Evolutionary conservation across 1,140 invertebrate species (phyloP).

Genomic region (Aphidius ervi): DNA sequence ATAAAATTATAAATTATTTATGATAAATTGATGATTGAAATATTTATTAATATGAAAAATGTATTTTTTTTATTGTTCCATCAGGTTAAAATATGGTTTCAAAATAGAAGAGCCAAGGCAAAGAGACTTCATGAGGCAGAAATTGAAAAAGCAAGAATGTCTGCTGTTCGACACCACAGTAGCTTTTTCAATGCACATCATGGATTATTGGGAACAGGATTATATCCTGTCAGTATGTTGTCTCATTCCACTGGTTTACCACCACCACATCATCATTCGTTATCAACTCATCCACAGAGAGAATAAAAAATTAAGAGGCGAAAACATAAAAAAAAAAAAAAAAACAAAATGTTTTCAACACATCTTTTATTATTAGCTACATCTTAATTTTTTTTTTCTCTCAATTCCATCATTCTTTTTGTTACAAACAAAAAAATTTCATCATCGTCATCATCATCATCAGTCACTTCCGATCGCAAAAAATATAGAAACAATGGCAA

Average conservation of each 20-base stretch:
- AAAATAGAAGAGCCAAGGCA: conserved; percentile 91
- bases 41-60: not conserved
- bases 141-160: conserved; percentile 83
- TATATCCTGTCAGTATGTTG: conserved; percentile 45
- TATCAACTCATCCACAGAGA: conserved; percentile 38
- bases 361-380: not conserved
- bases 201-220: conserved; percentile 37
- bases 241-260: conserved; percentile 36
- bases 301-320: conserved; percentile 32
- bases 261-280: conserved; percentile 30
- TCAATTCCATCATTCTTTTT: no score
- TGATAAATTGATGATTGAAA: not conserved
- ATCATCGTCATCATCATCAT: no score
- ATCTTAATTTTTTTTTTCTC: no score
- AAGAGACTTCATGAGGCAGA: conserved; percentile 93
- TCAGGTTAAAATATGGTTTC: conserved; percentile 96
- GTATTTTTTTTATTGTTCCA: conserved; percentile 30
- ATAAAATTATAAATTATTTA: not conserved
- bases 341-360: no score
- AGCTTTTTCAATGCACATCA: conserved; percentile 50
- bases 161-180: conserved; percentile 56
- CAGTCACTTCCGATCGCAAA: no score
- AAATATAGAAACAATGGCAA: no score
- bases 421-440: no score
- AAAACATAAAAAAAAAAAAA: no score